These are phyloP conservation scores for Tetragonula carbonaria DNA, from an alignment of 2,888 invertebrate species.

Conservation along the genomic window DNA sequence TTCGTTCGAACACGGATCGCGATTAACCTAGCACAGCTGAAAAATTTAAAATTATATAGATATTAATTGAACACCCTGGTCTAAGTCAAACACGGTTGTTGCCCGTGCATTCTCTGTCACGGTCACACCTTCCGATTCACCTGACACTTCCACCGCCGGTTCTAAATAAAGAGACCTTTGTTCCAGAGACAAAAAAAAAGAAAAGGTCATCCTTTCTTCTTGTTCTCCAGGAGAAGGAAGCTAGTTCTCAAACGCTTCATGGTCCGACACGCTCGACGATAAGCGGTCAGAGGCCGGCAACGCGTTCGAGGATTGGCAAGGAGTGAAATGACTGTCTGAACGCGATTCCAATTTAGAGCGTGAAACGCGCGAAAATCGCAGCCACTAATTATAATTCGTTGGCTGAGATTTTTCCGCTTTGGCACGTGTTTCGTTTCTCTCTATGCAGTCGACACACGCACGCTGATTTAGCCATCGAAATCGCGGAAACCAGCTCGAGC, in stretches of 20 bases:
- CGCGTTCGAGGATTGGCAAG: neutral
- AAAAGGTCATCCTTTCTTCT: neutral
- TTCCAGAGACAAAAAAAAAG: neutral
- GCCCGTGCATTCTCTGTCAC: neutral
- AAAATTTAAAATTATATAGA: too few species aligned
- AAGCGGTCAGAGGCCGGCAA: neutral
- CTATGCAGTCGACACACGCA: neutral
- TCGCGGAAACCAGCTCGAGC: constrained; percentile 39
- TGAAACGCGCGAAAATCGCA: constrained; percentile 22
- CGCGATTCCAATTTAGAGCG: constrained; percentile 12
- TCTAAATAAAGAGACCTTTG: neutral
- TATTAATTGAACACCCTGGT: too few species aligned
- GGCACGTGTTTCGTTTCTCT: constrained; percentile 27
- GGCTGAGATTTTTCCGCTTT: constrained; percentile 31
- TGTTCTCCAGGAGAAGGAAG: neutral
- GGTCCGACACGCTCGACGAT: neutral
- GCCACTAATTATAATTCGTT: constrained; percentile 47
- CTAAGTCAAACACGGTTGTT: too few species aligned
- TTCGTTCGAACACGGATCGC: too few species aligned
- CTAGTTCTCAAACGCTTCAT: neutral
- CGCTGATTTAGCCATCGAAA: constrained; percentile 38
- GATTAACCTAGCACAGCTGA: too few species aligned
- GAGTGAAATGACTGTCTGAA: neutral
- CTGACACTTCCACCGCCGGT: neutral
- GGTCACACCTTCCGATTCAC: neutral